Evolutionary conservation across 2,888 invertebrate species (phyloP).

Genomic region (Neoitamus cyanurus): DNA sequence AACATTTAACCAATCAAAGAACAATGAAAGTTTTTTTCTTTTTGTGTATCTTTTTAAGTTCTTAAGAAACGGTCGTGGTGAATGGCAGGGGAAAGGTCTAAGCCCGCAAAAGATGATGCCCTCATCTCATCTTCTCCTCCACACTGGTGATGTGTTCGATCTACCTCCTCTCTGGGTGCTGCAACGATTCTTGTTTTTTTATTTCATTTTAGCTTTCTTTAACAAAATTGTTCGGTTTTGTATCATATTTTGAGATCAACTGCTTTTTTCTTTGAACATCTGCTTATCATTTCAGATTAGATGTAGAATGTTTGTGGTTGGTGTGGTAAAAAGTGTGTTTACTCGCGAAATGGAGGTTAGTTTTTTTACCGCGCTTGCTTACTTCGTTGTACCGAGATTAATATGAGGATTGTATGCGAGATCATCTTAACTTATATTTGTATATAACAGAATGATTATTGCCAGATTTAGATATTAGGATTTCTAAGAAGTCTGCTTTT

Average conservation of each 20-base stretch:
- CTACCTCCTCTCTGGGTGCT: constrained; percentile 26
- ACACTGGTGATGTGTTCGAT: constrained; percentile 12
- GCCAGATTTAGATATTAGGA: background rate
- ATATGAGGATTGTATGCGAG: constrained; percentile 34
- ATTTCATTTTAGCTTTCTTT: constrained; percentile 19
- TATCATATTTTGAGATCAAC: constrained; percentile 32
- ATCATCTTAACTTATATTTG: background rate
- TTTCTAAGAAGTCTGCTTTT: no score
- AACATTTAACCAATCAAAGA: constrained; percentile 20
- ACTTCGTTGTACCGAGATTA: background rate
- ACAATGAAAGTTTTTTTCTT: constrained; percentile 42
- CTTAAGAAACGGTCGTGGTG: constrained; percentile 30
- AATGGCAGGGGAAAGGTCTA: constrained; percentile 33
- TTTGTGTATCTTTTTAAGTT: constrained; percentile 45
- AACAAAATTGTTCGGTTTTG: background rate
- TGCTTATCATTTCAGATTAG: constrained; percentile 46
- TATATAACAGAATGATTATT: no score
- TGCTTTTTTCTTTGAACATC: constrained; percentile 39
- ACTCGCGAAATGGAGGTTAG: constrained; percentile 7
- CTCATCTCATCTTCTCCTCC: constrained; percentile 26
- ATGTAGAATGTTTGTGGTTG: constrained; percentile 15
- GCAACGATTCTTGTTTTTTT: constrained; percentile 17
- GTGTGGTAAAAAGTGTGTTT: background rate
- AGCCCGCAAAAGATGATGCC: background rate
- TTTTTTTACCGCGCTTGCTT: background rate